Conservation (phyloP, 2,888 invertebrate species). For the Tachina fera region DNA sequence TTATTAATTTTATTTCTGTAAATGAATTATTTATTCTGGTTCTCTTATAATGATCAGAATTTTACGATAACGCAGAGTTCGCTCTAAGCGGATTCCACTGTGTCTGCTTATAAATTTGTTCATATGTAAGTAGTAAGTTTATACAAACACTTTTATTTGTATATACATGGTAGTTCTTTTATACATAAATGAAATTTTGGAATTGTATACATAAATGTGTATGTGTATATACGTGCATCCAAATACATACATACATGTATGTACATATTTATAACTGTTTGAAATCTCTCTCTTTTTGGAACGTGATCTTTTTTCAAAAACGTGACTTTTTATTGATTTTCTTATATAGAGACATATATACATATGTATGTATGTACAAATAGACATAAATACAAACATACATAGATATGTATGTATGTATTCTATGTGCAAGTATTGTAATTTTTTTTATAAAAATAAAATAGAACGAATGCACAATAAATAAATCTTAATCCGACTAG, state of each 20-base stretch:
- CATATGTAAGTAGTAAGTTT: neutral
- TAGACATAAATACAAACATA: neutral
- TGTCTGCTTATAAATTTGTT: neutral
- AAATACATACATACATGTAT: conserved; percentile 5
- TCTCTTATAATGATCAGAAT: too few species aligned
- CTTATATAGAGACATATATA: conserved; percentile 64
- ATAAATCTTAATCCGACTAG: too few species aligned
- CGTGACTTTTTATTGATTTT: conserved; percentile 83
- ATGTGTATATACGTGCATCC: neutral
- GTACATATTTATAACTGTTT: conserved; percentile 2
- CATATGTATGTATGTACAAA: neutral
- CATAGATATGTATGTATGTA: neutral
- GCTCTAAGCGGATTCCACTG: neutral
- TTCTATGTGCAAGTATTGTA: too few species aligned
- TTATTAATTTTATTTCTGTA: too few species aligned
- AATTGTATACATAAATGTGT: neutral
- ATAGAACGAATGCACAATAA: too few species aligned
- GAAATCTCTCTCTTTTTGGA: conserved; percentile 73
- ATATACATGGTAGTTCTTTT: neutral
- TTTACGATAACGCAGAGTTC: too few species aligned
- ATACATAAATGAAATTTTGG: conserved; percentile 8
- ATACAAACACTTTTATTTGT: neutral
- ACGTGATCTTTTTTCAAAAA: conserved; percentile 82
- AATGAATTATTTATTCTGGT: too few species aligned
- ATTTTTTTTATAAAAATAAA: too few species aligned